Conservation (phyloP, 2,888 invertebrate genomes). For the Phortica okadai region DNA sequence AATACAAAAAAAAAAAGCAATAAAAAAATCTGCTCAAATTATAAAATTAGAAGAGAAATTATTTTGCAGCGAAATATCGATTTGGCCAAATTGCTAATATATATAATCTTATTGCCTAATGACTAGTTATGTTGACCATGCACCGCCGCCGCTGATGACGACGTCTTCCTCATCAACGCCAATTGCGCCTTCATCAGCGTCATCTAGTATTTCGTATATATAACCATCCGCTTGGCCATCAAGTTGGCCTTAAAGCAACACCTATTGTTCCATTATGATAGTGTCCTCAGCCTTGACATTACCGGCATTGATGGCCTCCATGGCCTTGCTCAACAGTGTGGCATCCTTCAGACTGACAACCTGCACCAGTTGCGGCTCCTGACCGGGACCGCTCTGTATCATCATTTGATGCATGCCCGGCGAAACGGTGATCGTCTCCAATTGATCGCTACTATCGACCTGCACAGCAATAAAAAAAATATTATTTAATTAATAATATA, state of each 20-base stretch:
- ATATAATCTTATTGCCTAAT: background rate
- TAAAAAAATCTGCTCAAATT: too few species aligned
- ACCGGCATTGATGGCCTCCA: slow-evolving; percentile 81
- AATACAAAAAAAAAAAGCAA: too few species aligned
- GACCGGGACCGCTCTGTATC: slow-evolving; percentile 83
- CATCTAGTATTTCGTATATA: background rate
- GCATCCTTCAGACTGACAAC: slow-evolving; percentile 92
- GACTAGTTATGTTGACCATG: background rate
- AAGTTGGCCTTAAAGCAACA: slow-evolving; percentile 2
- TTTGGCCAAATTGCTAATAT: too few species aligned
- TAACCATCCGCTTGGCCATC: background rate
- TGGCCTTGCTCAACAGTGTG: slow-evolving; percentile 87
- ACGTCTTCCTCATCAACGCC: background rate
- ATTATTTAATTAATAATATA: slow-evolving; percentile 16
- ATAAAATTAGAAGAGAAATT: too few species aligned
- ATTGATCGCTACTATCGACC: slow-evolving; percentile 86
- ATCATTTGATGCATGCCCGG: slow-evolving; percentile 90
- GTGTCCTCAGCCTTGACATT: slow-evolving; percentile 86
- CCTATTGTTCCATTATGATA: slow-evolving; percentile 75
- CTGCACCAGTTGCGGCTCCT: slow-evolving; percentile 87
- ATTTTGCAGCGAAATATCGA: too few species aligned
- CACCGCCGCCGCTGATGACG: background rate
- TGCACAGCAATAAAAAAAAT: slow-evolving; percentile 65
- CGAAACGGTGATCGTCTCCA: slow-evolving; percentile 86
- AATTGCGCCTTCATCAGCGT: background rate